These are phyloP conservation scores for Beris chalybata DNA, from an alignment of 2,888 invertebrate species.

Conservation along the genomic window DNA sequence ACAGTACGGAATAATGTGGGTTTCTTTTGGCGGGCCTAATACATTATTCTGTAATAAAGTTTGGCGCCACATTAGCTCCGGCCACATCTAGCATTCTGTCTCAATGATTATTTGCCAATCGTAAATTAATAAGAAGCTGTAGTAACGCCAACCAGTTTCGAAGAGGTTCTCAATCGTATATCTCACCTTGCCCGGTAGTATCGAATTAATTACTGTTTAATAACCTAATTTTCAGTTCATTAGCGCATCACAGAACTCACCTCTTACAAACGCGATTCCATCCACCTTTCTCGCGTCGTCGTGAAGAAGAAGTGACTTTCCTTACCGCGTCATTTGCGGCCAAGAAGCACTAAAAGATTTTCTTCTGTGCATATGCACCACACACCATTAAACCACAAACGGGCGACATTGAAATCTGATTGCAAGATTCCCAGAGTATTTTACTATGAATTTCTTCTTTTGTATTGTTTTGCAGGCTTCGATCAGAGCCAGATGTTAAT, in stretches of 20 bases:
- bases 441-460: too few species aligned
- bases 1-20: too few species aligned
- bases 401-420: constrained; percentile 26
- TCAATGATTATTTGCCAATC: too few species aligned
- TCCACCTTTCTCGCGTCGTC: constrained; percentile 15
- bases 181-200: background rate
- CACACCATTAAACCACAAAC: constrained; percentile 22
- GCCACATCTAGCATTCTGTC: too few species aligned
- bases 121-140: too few species aligned
- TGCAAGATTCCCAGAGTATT: background rate
- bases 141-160: too few species aligned
- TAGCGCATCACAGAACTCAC: constrained; percentile 9
- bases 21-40: too few species aligned
- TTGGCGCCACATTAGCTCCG: too few species aligned
- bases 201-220: constrained; percentile 20
- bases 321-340: background rate
- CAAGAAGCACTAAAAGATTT: constrained; percentile 18
- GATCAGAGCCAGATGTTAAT: too few species aligned
- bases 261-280: constrained; percentile 12
- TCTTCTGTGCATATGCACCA: constrained; percentile 4
- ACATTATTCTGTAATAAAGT: too few species aligned
- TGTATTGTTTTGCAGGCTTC: too few species aligned
- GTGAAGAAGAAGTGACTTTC: background rate
- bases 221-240: constrained; percentile 15
- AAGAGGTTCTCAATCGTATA: too few species aligned